A percentile compares a stretch with the other conserved stretches of the same genome.
phyloP scores from a whole-genome alignment of 2,797 vertebrate species.

The Tapera naevia region DNA sequence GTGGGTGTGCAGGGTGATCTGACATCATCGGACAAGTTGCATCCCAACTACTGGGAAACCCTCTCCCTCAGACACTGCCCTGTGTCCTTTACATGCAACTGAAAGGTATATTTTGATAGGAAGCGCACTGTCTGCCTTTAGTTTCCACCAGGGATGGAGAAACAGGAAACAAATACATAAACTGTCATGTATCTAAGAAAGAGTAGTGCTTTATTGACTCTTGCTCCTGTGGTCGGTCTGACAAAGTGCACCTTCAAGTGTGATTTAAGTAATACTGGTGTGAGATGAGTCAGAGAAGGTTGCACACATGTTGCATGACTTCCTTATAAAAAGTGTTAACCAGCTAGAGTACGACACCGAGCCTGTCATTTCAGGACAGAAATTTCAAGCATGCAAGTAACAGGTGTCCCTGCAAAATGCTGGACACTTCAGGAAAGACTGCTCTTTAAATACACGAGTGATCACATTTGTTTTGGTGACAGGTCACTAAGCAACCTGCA shows the following conservation, averaged over 20 bases:
- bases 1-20: rapidly evolving
- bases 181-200: not conserved
- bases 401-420: slow-evolving; percentile 54
- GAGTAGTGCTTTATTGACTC: not conserved
- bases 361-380: slow-evolving; percentile 51
- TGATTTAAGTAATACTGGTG: not conserved
- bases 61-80: not conserved
- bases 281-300: slow-evolving; percentile 10
- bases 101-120: not conserved
- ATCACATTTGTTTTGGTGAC: slow-evolving; percentile 68
- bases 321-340: not conserved
- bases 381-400: slow-evolving; percentile 42
- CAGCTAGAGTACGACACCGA: not conserved
- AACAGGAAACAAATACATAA: not conserved
- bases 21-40: too few relatives aligned
- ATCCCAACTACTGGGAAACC: not conserved
- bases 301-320: not conserved
- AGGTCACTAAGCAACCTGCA: slow-evolving; percentile 67
- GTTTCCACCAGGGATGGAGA: not conserved
- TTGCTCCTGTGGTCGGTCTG: not conserved
- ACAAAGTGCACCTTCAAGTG: rapidly evolving
- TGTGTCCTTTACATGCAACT: rapidly evolving
- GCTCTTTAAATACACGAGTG: slow-evolving; percentile 71
- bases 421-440: slow-evolving; percentile 4
- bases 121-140: rapidly evolving